Base-by-base conservation (phyloP, 1,140 invertebrate species). In the Bombyx mandarina region DNA sequence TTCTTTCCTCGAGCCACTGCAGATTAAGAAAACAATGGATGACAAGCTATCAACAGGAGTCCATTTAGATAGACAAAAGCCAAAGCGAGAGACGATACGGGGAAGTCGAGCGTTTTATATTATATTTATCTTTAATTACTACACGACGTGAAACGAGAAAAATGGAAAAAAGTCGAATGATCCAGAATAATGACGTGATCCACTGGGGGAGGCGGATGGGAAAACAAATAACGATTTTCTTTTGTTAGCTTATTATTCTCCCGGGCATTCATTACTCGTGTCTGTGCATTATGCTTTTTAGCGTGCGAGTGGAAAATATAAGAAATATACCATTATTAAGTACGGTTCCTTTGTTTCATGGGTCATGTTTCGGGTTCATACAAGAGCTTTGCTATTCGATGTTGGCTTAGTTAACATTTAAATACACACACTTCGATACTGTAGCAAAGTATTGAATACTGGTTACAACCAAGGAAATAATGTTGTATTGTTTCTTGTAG, bases 41-140 rank as follows among this genome's bases (percentile, higher is more conserved):
- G 77, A 82, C 79, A 80, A 82, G 84, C 77, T 84, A 84, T 82
- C 75, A 82, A 83, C 77, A 78, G 76, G 70, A 74, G 67, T 79
- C 74, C 73, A 79, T 86, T 86, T 82, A 78, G 56, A 73, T 65
- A 83, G 79, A 84, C 77, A 84, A 84, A 82, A 77, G 78, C 68
- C 57, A 64, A 60, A 65, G 59, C 70, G 69, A 69, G 69, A 73
- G 67, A 74, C 65, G 73, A 73, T 79, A 66, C 61, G 46, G 74
- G 72, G 71, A 82, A 84, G 74, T 80, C 77, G 66, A 82, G 69
- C 81, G 74, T 78, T 84, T 84, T 84, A 81, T 86, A 86, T 86
- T 77, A 82, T 86, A 82, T 86, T 86, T 86, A 84, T 83, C 83
- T 86, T 86, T 86, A 84, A 86, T 86, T 84, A 86, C 76, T 77